Evolutionary conservation across 2,888 invertebrate genomes (phyloP).

Genomic region (Desoria tigrina): DNA sequence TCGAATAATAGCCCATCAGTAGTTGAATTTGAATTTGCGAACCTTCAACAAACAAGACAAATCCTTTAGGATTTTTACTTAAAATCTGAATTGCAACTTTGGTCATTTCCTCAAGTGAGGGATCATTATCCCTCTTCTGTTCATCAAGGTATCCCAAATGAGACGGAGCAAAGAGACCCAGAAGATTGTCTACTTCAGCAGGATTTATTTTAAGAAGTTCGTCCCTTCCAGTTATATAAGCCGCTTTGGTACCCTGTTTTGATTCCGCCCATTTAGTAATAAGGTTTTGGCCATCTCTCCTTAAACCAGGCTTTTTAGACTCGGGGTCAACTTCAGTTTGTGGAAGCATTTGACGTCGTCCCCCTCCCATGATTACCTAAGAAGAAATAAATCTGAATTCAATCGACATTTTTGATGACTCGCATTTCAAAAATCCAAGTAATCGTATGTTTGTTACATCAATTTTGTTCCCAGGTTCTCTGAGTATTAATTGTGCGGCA

Average conservation of each 20-base stretch:
- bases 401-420: not conserved
- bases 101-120: constrained; percentile 77
- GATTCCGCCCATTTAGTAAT: constrained; percentile 65
- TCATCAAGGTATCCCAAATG: constrained; percentile 40
- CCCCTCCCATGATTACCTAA: constrained; percentile 61
- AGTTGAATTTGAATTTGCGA: no score
- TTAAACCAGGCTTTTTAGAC: constrained; percentile 57
- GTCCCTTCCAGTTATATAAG: constrained; percentile 63
- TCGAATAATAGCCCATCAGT: not conserved
- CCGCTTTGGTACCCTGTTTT: constrained; percentile 54
- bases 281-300: constrained; percentile 68
- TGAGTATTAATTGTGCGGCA: constrained; percentile 76
- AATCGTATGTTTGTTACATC: constrained; percentile 61
- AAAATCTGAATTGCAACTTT: constrained; percentile 72
- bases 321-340: constrained; percentile 51
- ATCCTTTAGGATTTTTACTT: constrained; percentile 67
- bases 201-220: constrained; percentile 61
- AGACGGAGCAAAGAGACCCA: constrained; percentile 60
- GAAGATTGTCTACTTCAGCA: constrained; percentile 65
- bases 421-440: no score
- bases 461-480: constrained; percentile 72
- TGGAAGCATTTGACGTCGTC: constrained; percentile 41
- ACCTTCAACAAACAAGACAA: constrained; percentile 75
- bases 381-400: no score
- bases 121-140: constrained; percentile 58